Conservation (phyloP, 2,113 vertebrate species). For the Loxodonta africana region DNA sequence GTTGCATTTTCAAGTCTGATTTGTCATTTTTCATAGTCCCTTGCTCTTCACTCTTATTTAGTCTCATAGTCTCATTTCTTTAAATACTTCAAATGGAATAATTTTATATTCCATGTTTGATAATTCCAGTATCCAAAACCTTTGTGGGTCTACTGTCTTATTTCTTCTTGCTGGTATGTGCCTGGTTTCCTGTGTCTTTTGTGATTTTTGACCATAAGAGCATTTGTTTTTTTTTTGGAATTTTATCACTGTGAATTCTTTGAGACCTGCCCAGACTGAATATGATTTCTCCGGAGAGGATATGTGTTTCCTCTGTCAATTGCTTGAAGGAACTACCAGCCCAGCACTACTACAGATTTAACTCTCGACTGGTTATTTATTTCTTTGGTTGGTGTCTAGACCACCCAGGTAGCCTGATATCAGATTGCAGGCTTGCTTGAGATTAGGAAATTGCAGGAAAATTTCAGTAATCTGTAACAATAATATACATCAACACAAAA, state of each 20-base stretch:
- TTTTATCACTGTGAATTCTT: not conserved
- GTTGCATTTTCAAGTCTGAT: not conserved
- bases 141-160: not conserved
- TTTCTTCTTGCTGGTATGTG: not conserved
- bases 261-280: not conserved
- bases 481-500: not conserved
- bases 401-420: not conserved
- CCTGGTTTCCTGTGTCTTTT: not conserved
- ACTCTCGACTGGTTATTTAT: not conserved
- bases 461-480: not conserved
- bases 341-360: not conserved
- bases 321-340: not conserved
- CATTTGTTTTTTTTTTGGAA: not conserved
- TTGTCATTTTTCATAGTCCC: conserved; percentile 24
- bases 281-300: not conserved
- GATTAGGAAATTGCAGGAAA: not conserved
- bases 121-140: not conserved
- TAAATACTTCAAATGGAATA: not conserved
- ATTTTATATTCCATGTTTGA: not conserved
- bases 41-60: not conserved
- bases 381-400: not conserved
- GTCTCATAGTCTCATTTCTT: not conserved
- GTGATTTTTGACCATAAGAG: not conserved
- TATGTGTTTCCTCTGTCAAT: not conserved
- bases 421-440: not conserved